phyloP scores from a whole-genome alignment of 2,113 vertebrate genomes.

The Phylloscopus whistleri region DNA sequence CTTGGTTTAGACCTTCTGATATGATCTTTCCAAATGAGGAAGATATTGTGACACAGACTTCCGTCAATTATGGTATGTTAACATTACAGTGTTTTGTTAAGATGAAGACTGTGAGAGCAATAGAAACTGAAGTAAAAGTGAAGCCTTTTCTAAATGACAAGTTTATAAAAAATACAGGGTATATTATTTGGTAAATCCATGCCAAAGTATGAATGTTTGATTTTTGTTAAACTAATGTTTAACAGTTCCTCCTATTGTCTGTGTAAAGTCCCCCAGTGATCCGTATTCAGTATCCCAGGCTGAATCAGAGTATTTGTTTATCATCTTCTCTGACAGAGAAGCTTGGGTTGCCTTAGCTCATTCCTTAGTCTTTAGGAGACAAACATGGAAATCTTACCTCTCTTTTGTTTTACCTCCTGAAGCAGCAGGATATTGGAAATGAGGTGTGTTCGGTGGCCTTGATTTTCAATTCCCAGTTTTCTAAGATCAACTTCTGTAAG shows the following conservation, averaged over 20 bases:
- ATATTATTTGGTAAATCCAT: background rate
- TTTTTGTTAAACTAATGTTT: background rate
- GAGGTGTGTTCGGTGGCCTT: conserved; percentile 71
- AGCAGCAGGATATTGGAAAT: conserved; percentile 77
- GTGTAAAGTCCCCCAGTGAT: background rate
- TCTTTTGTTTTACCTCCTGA: conserved; percentile 70
- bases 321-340: background rate
- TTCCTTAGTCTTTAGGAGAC: background rate
- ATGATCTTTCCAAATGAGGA: background rate
- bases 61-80: background rate
- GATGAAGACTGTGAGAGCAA: background rate
- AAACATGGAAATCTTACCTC: conserved; percentile 57
- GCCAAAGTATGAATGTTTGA: background rate
- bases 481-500: conserved; percentile 75
- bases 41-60: background rate
- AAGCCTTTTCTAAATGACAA: background rate
- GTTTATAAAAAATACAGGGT: background rate
- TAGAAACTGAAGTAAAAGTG: background rate
- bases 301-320: background rate
- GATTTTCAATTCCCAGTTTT: conserved; percentile 75
- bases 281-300: background rate
- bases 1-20: background rate
- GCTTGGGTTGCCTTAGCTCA: background rate
- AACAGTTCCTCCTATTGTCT: background rate
- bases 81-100: background rate